Base-by-base conservation (phyloP, 2,113 vertebrate species). In the Antennarius striatus region DNA sequence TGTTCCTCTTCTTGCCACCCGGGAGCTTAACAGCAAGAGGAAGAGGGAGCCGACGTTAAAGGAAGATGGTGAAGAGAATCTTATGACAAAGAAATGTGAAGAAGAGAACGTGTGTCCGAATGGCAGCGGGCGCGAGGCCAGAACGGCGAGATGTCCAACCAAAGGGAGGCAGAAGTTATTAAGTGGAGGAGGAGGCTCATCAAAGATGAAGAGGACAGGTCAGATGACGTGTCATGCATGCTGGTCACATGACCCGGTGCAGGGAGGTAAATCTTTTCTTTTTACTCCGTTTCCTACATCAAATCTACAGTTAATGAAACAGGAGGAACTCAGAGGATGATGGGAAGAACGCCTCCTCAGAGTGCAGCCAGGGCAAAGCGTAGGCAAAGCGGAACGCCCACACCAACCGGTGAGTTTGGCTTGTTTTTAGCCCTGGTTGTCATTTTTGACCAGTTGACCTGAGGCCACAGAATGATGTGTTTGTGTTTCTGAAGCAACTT, bases 101-200 rank as follows among this genome's bases (percentile, higher is more conserved):
- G 75, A 90, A 3, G 90, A 91, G 69, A 92, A 92, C 29, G 11
- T 56, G 22, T 90, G 85, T 68, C 91, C 91, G 1, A 92, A 90
- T 15, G 48, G 43, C 0, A 4, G 36, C 3, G 28, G 40, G n/a
- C 75, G 83, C 7, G 89, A 85, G 51, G 56, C 61, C 14, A 88
- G 86, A 56, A 88, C 81, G 68, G 81, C 70, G 64, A 81, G 53
- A 62, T 80, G 78, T 72, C 86, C 63, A 46, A 36, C 30, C 3
- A 88, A 73, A 40, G 65, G 55, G 0, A 60, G 67, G 2, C 89
- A 92, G 55, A 90, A 86, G 72, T 84, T 73, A 60, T 90, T 92
- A 75, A 69, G 56, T 3, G 29, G 12, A 1, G 3, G 71, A 71
- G 70, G 58, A 4, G 29, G 12, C 0, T 36, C 66, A 28, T 13